These are phyloP conservation scores for Clistopyga incitator DNA, from an alignment of 2,888 invertebrate genomes.

Conservation along the genomic window DNA sequence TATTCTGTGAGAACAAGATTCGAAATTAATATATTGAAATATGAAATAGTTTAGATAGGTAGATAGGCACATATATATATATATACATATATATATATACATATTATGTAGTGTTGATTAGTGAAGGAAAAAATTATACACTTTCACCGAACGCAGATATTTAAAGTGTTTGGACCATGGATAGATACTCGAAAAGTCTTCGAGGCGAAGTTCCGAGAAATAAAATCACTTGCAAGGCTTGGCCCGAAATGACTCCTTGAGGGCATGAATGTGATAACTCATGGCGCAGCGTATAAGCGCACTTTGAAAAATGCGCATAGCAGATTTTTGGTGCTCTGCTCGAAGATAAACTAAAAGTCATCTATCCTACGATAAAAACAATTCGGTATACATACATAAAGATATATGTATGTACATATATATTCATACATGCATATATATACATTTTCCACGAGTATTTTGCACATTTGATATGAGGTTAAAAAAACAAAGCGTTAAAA, in stretches of 20 bases:
- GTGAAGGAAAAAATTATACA: constrained; percentile 76
- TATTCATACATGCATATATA: constrained; percentile 74
- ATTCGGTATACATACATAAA: constrained; percentile 67
- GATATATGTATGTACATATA: constrained; percentile 71
- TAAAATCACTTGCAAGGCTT: not conserved
- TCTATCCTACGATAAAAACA: constrained; percentile 59
- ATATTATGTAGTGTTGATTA: constrained; percentile 80
- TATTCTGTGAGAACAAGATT: constrained; percentile 80
- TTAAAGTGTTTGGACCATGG: constrained; percentile 45
- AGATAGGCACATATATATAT: constrained; percentile 75
- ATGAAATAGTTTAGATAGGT: constrained; percentile 76
- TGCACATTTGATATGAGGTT: constrained; percentile 83
- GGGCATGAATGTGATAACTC: constrained; percentile 9
- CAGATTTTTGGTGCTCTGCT: constrained; percentile 27
- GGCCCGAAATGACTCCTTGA: not conserved
- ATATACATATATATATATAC: constrained; percentile 50
- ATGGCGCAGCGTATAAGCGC: not conserved
- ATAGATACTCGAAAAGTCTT: constrained; percentile 18
- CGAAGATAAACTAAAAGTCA: constrained; percentile 46
- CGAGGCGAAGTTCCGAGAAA: constrained; percentile 21
- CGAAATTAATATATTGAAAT: constrained; percentile 82
- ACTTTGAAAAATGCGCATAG: constrained; percentile 23
- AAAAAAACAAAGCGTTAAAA: constrained; percentile 61
- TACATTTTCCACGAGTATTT: constrained; percentile 83
- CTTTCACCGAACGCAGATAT: constrained; percentile 70